Evolutionary conservation across 2,888 invertebrate species (phyloP).

Genomic region (Thereva unica): DNA sequence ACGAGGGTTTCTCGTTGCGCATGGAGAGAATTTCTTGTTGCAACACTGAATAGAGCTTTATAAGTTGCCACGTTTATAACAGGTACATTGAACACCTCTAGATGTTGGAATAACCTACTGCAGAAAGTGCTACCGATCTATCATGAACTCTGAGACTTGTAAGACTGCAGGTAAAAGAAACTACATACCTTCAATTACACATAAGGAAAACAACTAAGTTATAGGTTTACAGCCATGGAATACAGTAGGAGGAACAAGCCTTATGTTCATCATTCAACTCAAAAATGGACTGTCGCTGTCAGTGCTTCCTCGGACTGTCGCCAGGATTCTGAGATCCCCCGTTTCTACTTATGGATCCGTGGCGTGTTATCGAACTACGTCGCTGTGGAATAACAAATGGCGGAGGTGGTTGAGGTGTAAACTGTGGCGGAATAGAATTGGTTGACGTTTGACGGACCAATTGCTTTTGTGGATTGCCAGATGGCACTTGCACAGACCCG

Average conservation of each 20-base stretch:
- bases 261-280: constrained; percentile 46
- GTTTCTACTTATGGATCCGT: constrained; percentile 37
- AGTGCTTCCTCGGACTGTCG: constrained; percentile 20
- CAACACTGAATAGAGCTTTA: too few relatives aligned
- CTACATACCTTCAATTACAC: too few relatives aligned
- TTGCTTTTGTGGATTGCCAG: constrained; percentile 40
- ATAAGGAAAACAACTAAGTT: too few relatives aligned
- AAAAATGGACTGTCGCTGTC: constrained; percentile 49
- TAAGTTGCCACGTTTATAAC: too few relatives aligned
- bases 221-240: constrained; percentile 53
- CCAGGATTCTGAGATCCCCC: constrained; percentile 21
- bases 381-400: constrained; percentile 57
- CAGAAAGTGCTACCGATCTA: too few relatives aligned
- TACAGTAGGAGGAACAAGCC: constrained; percentile 54
- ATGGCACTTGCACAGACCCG: constrained; percentile 53
- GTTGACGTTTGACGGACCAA: constrained; percentile 56
- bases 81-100: too few relatives aligned
- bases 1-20: too few relatives aligned
- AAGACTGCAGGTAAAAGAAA: too few relatives aligned
- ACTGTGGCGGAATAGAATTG: constrained; percentile 56
- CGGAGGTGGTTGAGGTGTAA: constrained; percentile 56
- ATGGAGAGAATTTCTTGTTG: too few relatives aligned
- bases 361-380: constrained; percentile 46
- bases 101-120: too few relatives aligned
- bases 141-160: too few relatives aligned